Percentiles rank a stretch among this genome's conserved stretches.
phyloP scores from a whole-genome alignment of 2,797 vertebrate genomes.

The Rhincodon typus region DNA sequence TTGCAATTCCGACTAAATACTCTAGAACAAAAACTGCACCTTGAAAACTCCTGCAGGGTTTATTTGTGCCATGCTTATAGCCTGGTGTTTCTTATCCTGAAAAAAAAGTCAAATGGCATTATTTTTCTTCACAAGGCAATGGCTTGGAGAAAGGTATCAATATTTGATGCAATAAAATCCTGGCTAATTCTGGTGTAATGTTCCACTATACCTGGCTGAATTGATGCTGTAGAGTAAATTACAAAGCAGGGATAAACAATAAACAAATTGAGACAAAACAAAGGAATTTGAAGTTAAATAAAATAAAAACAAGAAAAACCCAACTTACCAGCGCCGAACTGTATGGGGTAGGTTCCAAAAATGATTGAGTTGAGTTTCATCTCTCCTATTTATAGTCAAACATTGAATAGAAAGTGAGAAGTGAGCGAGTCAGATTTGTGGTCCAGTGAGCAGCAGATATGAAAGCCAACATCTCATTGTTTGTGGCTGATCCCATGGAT shows the following conservation, averaged over 20 bases:
- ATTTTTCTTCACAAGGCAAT: not conserved
- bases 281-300: not conserved
- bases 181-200: not conserved
- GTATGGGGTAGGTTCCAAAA: not conserved
- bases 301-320: not conserved
- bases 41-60: constrained; percentile 87
- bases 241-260: not conserved
- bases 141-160: not conserved
- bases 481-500: constrained; percentile 28
- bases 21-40: constrained; percentile 56
- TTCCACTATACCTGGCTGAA: not conserved
- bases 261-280: not conserved
- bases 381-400: constrained; percentile 29
- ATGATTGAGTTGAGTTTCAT: not conserved
- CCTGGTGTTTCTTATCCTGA: constrained; percentile 36
- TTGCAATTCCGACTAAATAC: constrained; percentile 1
- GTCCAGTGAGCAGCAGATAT: not conserved
- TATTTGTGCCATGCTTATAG: constrained; percentile 82
- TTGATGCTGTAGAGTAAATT: not conserved
- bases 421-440: constrained; percentile 10
- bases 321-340: constrained; percentile 11
- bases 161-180: not conserved
- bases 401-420: constrained; percentile 22
- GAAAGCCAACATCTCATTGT: constrained; percentile 20
- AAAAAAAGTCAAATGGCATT: not conserved